A percentile compares a stretch with the other conserved stretches of the same genome.
Evolutionary conservation across 2,113 vertebrate species (phyloP).

Genomic region (Cnemophilus loriae): DNA sequence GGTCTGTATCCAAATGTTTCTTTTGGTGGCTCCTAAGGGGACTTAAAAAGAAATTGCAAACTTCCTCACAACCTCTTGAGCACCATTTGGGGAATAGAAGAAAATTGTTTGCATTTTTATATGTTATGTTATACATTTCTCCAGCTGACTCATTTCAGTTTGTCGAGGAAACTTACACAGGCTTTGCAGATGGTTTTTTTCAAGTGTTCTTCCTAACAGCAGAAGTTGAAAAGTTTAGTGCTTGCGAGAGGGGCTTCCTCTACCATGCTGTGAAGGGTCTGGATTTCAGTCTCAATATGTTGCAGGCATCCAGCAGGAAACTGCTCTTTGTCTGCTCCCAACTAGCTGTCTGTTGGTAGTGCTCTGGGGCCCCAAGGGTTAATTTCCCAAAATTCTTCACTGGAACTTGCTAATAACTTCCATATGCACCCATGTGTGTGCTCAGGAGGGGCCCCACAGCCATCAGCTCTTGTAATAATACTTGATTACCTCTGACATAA

Average conservation of each 20-base stretch:
- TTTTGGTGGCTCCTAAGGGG: conserved; percentile 32
- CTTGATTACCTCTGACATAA: conserved; percentile 43
- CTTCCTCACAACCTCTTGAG: conserved; percentile 33
- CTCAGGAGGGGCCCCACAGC: conserved; percentile 39
- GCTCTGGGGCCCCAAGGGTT: conserved; percentile 7
- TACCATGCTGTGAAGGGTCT: background rate
- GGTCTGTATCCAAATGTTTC: background rate
- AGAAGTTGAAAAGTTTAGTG: conserved; percentile 35
- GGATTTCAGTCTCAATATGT: background rate
- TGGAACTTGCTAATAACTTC: conserved; percentile 51
- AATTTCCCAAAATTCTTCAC: conserved; percentile 40
- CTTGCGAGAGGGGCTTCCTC: background rate
- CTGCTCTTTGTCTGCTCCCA: background rate
- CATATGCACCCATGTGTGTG: conserved; percentile 38
- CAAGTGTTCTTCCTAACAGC: background rate
- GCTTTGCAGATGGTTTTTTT: background rate
- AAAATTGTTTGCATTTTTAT: conserved; percentile 49
- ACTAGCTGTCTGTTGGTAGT: background rate
- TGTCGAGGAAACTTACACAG: conserved; percentile 9
- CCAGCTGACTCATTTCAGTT: background rate
- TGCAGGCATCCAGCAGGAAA: background rate
- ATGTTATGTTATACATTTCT: background rate
- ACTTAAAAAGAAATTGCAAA: conserved; percentile 36
- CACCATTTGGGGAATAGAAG: background rate
- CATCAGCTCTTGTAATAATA: conserved; percentile 35